Evolutionary conservation across 2,888 invertebrate genomes (phyloP), one percentile per base, ranked within the genome.

Genomic region (Habroteleia sp.): DNA sequence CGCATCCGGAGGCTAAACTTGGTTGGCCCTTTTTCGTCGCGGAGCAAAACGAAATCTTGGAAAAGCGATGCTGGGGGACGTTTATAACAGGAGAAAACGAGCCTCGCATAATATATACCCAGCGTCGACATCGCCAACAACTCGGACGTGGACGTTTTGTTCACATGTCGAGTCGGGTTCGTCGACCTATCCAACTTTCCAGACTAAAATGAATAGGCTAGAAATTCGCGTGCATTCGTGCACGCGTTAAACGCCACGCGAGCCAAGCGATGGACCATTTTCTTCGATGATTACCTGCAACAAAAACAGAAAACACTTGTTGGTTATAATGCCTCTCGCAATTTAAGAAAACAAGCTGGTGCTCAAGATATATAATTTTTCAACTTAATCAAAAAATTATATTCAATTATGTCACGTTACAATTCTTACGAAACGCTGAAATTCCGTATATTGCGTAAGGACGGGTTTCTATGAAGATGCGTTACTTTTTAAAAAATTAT

Each of bases 81-180:
- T 65, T 72, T 72, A 72, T 63, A 72, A 65, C 73, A 65, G 65
- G 72, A 72, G 71, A 71, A 73, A 73, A 65, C 73, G 73, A 73
- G 73, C 65, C 56, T 65, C 73, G 73, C 65, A 65, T 73, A 73
- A 73, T 73, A 73, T 73, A 73, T 63, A 63, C 65, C 50, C 73
- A n/a, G 50, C 54, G 71, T 65, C 73, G 73, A 44, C 73, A 65
- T 72, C 48, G 73, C 73, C 65, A 63, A 62, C 73, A 44, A 73
- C 73, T 73, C 65, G 73, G 52, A 73, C 73, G 73, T 65, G 73
- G 73, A 73, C 73, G 73, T 73, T 73, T 73, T 73, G 73, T 73
- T 73, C 73, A 60, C 73, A 65, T 73, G 73, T 73, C 60, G 65
- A 72, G 54, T 29, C 27, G 60, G 23, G 73, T 73, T 73, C 73